Evolutionary conservation across 2,113 vertebrate genomes (phyloP), one percentile per base, ranked within the genome.

Genomic region (Archocentrus centrarchus): DNA sequence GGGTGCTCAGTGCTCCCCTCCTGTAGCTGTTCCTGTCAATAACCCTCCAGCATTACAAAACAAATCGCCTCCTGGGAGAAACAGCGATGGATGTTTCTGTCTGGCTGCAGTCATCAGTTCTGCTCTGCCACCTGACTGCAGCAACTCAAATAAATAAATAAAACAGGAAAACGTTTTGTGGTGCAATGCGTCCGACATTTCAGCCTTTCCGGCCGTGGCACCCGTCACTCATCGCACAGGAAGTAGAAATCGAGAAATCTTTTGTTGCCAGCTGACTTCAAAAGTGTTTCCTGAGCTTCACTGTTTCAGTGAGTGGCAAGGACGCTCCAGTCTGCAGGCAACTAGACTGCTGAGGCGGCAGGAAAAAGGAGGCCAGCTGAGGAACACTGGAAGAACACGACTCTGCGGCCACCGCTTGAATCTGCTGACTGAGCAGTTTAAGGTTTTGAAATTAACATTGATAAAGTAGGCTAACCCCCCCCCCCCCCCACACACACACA

Each of bases 401-500:
- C 37, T 75, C 70, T 7, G 53, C 61, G 70, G 63, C 64, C 81
- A 41, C 68, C 58, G 30, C 57, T 27, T 8, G 18, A 79, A 90
- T 80, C 37, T 8, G 93, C 94, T 94, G 94, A 96, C 73, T 76
- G 59, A 68, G 92, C 94, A 92, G 64, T 83, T 86, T 22, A 59
- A 77, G 90, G 77, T 83, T 89, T 63, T 86, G 88, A 92, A 94
- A 93, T 86, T 86, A 95, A 93, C 92, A 75, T 91, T 94, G 94
- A 95, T 94, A 84, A 95, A 95, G 92, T 93, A 89, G 87, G 64
- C 82, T 70, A 77, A 83, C 59, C 77, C 57, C 78, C 57, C 77
- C 17, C 37, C 66, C 77, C 77, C 79, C 24, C 24, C 24, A 1
- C 24, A 24, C 24, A 24, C 24, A 24, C 24, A 24, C 24, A 24